A percentile compares a stretch with the other conserved stretches of the same genome.
These are phyloP conservation scores for Apodemia mormo DNA, from an alignment of 2,888 invertebrate genomes.

Conservation along the genomic window DNA sequence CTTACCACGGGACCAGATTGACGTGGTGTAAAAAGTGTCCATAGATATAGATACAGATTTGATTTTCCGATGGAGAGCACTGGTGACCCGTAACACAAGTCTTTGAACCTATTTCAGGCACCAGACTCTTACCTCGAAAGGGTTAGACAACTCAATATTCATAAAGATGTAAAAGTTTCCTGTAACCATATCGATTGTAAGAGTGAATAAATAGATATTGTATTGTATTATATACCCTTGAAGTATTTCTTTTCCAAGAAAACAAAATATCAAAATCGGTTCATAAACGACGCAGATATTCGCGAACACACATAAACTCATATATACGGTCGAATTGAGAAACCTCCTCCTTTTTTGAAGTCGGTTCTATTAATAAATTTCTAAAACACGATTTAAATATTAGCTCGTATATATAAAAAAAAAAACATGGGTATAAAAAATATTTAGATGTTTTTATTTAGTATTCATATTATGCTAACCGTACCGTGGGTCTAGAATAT, in stretches of 20 bases:
- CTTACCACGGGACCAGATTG: too few relatives aligned
- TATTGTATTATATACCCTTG: neutral
- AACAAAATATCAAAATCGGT: neutral
- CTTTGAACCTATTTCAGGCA: too few relatives aligned
- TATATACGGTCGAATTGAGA: neutral
- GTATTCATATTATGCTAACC: neutral
- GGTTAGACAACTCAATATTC: too few relatives aligned
- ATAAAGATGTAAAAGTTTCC: too few relatives aligned
- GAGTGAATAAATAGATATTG: too few relatives aligned
- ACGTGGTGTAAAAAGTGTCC: too few relatives aligned
- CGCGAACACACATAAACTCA: neutral
- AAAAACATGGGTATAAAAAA: neutral
- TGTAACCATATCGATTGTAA: too few relatives aligned
- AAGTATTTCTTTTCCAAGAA: neutral
- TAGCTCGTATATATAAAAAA: neutral
- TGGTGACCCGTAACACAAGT: too few relatives aligned
- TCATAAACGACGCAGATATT: constrained; percentile 4
- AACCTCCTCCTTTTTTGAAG: neutral
- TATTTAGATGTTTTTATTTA: neutral
- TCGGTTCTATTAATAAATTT: neutral
- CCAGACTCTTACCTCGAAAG: too few relatives aligned
- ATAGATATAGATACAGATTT: too few relatives aligned
- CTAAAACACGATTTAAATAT: constrained; percentile 1
- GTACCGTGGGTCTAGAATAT: neutral
- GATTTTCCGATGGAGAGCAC: too few relatives aligned